Percentiles rank a stretch among this genome's conserved stretches.
These are phyloP conservation scores for Eurystomus glaucurus DNA, from an alignment of 2,797 vertebrate genomes.

Conservation along the genomic window DNA sequence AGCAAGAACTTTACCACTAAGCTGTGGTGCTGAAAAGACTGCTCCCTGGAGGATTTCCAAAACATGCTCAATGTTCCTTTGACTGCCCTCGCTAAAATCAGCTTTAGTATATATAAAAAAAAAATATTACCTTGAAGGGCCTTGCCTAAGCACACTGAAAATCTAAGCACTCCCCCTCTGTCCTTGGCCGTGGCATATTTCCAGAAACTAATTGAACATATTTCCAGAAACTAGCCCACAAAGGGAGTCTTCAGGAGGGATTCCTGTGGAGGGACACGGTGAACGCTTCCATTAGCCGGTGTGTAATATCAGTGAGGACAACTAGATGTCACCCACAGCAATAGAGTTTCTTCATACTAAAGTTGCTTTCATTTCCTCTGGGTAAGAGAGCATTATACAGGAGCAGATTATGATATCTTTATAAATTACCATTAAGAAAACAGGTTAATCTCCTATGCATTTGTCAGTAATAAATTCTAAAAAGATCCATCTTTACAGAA, in stretches of 20 bases:
- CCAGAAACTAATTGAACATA: not conserved
- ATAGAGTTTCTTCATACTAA: not conserved
- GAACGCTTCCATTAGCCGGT: not conserved
- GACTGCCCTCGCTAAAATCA: not conserved
- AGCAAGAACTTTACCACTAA: not conserved
- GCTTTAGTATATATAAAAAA: not conserved
- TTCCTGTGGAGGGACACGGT: not conserved
- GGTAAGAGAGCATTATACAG: not conserved
- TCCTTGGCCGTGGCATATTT: not conserved
- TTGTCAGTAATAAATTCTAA: constrained; percentile 30
- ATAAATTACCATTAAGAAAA: constrained; percentile 31
- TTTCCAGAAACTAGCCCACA: not conserved
- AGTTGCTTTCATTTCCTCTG: constrained; percentile 27
- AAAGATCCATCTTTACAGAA: not conserved
- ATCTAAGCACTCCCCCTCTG: not conserved
- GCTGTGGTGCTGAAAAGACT: not conserved
- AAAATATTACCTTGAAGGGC: not conserved
- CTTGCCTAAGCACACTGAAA: not conserved
- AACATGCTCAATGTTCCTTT: not conserved
- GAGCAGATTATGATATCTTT: not conserved
- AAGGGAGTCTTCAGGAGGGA: fast-evolving
- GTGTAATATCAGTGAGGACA: not conserved
- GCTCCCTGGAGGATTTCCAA: not conserved
- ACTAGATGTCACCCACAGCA: not conserved
- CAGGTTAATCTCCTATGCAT: constrained; percentile 12